A percentile compares a stretch with the other conserved stretches of the same genome.
Conservation (phyloP, 2,113 vertebrate species). For the Rhodinocichla rosea region DNA sequence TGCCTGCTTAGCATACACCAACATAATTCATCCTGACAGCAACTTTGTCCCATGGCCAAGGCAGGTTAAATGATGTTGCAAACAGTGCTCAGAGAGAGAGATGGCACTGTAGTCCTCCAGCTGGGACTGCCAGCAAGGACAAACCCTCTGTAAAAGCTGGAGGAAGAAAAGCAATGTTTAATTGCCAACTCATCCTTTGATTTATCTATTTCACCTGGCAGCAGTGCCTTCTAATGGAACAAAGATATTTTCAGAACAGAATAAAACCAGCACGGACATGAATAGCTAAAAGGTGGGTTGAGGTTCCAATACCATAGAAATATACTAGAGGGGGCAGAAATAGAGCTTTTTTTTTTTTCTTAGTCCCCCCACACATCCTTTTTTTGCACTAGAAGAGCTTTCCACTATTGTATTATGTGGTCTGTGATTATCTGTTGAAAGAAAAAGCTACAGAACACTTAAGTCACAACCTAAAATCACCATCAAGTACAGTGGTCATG, state of each 20-base stretch:
- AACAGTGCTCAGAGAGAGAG: not conserved
- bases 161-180: not conserved
- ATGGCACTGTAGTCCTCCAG: conserved; percentile 18
- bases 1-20: not conserved
- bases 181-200: not conserved
- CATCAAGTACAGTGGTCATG: not conserved
- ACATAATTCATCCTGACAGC: not conserved
- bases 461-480: not conserved
- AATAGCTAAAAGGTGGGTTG: not conserved
- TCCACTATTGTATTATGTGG: not conserved
- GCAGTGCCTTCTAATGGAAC: not conserved
- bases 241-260: not conserved
- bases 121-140: not conserved
- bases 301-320: not conserved
- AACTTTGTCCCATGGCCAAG: not conserved
- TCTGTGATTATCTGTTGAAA: not conserved
- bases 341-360: not conserved
- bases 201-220: not conserved
- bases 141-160: not conserved
- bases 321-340: not conserved
- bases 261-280: not conserved
- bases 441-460: not conserved
- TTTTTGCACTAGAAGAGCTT: not conserved
- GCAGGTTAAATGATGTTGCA: conserved; percentile 2
- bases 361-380: not conserved